Conservation (phyloP, 2,113 vertebrate genomes). For the Coturnix japonica region DNA sequence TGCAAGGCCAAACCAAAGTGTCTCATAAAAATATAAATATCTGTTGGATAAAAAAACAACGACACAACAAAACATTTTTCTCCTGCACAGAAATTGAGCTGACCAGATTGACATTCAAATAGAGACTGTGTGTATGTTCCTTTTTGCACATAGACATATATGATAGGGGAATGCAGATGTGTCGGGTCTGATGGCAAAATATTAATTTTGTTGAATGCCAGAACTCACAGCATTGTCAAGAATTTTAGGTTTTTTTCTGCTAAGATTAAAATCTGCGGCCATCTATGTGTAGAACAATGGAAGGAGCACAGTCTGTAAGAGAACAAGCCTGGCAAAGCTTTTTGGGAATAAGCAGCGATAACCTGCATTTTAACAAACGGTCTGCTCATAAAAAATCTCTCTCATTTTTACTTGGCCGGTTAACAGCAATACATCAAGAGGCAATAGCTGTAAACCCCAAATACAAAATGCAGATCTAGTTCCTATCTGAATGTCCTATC, state of each 20-base stretch:
- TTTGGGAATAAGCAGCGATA: not conserved
- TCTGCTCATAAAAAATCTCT: not conserved
- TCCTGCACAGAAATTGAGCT: not conserved
- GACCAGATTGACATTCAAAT: not conserved
- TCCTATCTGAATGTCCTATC: not conserved
- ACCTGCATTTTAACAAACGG: not conserved
- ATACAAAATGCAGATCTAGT: constrained; percentile 27
- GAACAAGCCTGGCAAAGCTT: not conserved
- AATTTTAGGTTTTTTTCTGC: not conserved
- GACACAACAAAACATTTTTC: not conserved
- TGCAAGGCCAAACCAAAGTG: not conserved
- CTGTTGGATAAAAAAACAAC: not conserved
- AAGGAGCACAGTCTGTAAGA: not conserved
- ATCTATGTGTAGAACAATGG: not conserved
- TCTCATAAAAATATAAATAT: not conserved
- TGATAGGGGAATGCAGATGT: not conserved
- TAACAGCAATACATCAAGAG: not conserved
- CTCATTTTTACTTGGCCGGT: not conserved
- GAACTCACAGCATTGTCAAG: not conserved
- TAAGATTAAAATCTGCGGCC: not conserved
- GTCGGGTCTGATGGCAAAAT: not conserved
- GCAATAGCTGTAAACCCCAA: not conserved
- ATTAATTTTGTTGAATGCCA: not conserved
- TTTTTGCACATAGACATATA: not conserved
- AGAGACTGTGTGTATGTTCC: not conserved